Evolutionary conservation across 2,797 vertebrate genomes (phyloP), one percentile per base, ranked within the genome.

Genomic region (Helostoma temminkii): DNA sequence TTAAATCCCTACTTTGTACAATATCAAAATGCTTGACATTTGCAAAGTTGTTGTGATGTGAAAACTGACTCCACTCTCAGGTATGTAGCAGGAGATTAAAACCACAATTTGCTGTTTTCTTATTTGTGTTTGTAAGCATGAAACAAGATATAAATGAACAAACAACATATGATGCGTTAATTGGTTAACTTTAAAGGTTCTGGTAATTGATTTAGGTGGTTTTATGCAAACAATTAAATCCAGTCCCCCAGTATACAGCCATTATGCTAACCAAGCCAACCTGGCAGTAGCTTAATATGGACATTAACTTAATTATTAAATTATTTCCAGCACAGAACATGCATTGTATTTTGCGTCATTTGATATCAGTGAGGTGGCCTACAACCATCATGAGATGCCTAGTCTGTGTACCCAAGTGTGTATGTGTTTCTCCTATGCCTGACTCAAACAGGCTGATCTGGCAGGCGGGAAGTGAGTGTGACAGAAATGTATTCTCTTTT

Each of bases 401-500:
- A 30, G 22, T 71, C 36, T 63, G 66, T 53, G 25, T 54, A 39
- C 57, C 48, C 18, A 7, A 19, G 21, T 37, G 48, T 64, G 24
- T 54, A 65, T 46, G 47, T 62, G 53, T 34, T 47, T 74, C 72
- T 85, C 54, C 56, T 46, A 15, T 59, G 22, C 41, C 58, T 3
- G 19, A 72, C 68, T 81, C 49, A 30, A 75, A 67, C 59, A 11
- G 63, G 62, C 56, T 75, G 75, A 82, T 77, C 55, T 21, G 39
- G 65, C 64, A 77, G 82, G 90, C 15, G 59, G 39, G 71, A 90
- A 88, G 83, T 82, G 82, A 85, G 71, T 87, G 83, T 92, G 90
- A 93, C 91, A 91, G 80, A 90, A 91, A 89, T 87, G 83, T 86
- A 88, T 91, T 92, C 82, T 78, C 76, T 57, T 84, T 83, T 91